These are phyloP conservation scores for Xiphias gladius DNA, from an alignment of 2,113 vertebrate species.

Conservation along the genomic window DNA sequence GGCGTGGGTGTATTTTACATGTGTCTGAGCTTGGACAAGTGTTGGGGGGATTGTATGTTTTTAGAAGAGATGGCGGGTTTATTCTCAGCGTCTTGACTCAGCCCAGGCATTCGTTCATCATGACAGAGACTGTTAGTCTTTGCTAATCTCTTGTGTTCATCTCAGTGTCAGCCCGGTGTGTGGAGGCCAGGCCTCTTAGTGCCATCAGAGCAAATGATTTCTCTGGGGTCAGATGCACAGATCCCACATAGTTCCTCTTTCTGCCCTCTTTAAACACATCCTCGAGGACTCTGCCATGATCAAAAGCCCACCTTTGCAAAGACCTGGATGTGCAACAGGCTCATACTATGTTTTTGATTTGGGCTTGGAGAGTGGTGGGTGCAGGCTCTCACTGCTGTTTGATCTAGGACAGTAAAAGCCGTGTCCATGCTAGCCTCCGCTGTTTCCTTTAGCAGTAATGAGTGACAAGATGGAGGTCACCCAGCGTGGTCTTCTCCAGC, in stretches of 20 bases:
- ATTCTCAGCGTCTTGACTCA: conserved; percentile 74
- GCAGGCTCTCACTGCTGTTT: conserved; percentile 33
- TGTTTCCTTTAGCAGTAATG: conserved; percentile 56
- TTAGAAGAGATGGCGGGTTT: conserved; percentile 76
- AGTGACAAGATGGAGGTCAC: conserved; percentile 54
- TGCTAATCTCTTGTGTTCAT: conserved; percentile 80
- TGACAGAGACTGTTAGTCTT: conserved; percentile 84
- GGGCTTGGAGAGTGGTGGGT: conserved; percentile 1
- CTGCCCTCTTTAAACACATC: conserved; percentile 55
- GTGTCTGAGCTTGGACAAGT: conserved; percentile 51
- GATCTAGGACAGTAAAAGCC: conserved; percentile 56
- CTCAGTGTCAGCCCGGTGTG: conserved; percentile 65
- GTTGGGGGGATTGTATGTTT: conserved; percentile 77
- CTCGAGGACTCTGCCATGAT: conserved; percentile 50
- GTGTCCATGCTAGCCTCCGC: conserved; percentile 4
- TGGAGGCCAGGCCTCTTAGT: conserved; percentile 57
- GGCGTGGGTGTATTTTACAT: conserved; percentile 52
- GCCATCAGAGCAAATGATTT: conserved; percentile 78
- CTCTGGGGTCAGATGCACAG: conserved; percentile 68
- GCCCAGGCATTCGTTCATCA: conserved; percentile 78
- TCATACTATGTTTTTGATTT: conserved; percentile 28
- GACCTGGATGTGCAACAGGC: conserved; percentile 30
- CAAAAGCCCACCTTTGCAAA: conserved; percentile 49
- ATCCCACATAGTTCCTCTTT: conserved; percentile 74
- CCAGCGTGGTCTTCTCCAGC: conserved; percentile 50